Conservation (phyloP, 2,113 vertebrate genomes). For the Bungarus multicinctus region DNA sequence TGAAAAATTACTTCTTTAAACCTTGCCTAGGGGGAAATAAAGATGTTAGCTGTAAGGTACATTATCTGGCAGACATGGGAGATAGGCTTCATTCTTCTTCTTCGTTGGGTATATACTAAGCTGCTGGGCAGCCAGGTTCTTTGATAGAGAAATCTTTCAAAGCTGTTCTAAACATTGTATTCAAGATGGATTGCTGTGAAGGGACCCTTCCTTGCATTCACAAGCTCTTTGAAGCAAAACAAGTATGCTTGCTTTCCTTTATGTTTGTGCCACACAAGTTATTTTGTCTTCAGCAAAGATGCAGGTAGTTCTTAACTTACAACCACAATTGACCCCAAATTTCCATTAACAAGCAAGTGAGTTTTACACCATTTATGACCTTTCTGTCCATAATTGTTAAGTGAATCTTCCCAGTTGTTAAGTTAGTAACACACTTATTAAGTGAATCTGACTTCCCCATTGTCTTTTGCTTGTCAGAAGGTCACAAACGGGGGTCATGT, state of each 20-base stretch:
- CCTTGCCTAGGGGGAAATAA: background rate
- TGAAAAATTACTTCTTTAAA: constrained; percentile 24
- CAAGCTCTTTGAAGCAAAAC: background rate
- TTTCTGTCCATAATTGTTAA: background rate
- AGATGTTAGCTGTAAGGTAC: constrained; percentile 5
- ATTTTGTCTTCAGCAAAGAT: background rate
- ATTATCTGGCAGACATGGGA: background rate
- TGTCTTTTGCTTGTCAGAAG: background rate
- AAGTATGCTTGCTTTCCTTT: background rate
- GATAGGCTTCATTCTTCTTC: background rate
- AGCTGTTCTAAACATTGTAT: background rate
- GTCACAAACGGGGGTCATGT: background rate
- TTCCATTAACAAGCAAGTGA: background rate
- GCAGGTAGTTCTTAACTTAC: background rate
- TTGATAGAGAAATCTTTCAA: constrained; percentile 1
- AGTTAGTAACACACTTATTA: background rate
- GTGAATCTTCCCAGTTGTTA: background rate
- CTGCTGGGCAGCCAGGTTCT: background rate
- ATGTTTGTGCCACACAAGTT: background rate
- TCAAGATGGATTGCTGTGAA: background rate
- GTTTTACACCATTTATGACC: background rate
- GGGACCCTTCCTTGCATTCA: background rate
- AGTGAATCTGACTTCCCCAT: background rate
- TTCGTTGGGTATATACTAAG: background rate
- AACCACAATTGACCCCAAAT: background rate